These are phyloP conservation scores for Sardinella longiceps DNA, from an alignment of 2,797 vertebrate genomes.

Conservation along the genomic window DNA sequence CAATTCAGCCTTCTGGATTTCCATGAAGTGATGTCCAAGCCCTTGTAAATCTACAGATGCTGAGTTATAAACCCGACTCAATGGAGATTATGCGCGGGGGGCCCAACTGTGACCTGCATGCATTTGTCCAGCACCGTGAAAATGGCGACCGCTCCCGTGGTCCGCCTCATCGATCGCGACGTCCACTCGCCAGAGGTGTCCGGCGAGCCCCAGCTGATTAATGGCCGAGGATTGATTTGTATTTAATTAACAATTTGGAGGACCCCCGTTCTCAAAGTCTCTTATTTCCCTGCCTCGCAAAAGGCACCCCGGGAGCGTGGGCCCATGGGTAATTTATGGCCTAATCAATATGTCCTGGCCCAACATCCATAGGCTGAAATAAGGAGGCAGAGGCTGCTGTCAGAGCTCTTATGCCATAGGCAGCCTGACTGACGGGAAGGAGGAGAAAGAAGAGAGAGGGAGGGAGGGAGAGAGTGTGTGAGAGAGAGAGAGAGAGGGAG, in stretches of 20 bases:
- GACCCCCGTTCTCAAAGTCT: slow-evolving; percentile 76
- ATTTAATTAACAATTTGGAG: slow-evolving; percentile 98
- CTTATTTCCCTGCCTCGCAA: slow-evolving; percentile 61
- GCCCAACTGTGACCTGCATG: background rate
- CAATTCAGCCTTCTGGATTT: background rate
- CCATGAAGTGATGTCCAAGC: background rate
- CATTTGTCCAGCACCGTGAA: background rate
- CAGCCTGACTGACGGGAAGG: slow-evolving; percentile 55
- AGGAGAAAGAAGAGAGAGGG: slow-evolving; percentile 36
- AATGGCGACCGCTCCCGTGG: slow-evolving; percentile 69
- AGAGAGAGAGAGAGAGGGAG: background rate
- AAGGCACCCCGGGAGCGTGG: slow-evolving; percentile 59
- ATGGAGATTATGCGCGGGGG: background rate
- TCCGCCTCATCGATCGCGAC: slow-evolving; percentile 68
- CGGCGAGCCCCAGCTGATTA: slow-evolving; percentile 84
- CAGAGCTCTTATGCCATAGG: slow-evolving; percentile 63
- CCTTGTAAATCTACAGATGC: slow-evolving; percentile 5
- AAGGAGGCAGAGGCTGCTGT: slow-evolving; percentile 76
- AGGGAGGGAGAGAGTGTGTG: background rate
- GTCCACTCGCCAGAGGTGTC: slow-evolving; percentile 64
- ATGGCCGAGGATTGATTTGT: slow-evolving; percentile 91
- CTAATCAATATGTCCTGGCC: slow-evolving; percentile 79
- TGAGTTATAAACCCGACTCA: background rate
- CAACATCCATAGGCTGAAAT: slow-evolving; percentile 74
- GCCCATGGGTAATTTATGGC: slow-evolving; percentile 75